Evolutionary conservation across 2,113 vertebrate genomes (phyloP), one percentile per base, ranked within the genome.

Genomic region (Henicopernis longicauda): DNA sequence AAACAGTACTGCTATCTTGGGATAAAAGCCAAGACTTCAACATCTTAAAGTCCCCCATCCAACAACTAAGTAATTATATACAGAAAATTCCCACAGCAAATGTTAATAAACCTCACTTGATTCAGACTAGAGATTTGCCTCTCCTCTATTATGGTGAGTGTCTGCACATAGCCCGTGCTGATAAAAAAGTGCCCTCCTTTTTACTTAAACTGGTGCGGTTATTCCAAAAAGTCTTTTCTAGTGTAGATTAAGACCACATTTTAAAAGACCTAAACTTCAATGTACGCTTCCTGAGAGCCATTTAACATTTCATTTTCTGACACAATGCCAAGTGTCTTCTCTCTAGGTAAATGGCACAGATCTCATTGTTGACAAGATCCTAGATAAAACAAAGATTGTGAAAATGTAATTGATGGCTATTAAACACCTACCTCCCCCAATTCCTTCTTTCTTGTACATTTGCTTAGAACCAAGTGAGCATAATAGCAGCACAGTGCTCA

Each of bases 401-500:
- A 11, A 81, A 87, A 72, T 2, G 17, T 65, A 83, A 83, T 15
- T 47, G 61, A 85, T 44, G 61, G 34, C 80, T 57, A 1, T 52
- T 71, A 82, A 86, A 16, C n/a, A 81, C n/a, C 38, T 15, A 31
- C 78, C 89, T 89, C 29, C 55, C 62, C 65, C 86, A 83, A 0
- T 4, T 15, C 80, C 86, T 72, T 20, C 63, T 9, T 40, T 45
- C 78, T 54, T 55, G 57, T 58, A 54, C 71, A 70, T 88, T 82
- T 89, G 82, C 67, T 87, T 62, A 80, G 97, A 70, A 82, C 52
- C 74, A 88, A 86, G 87, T 10, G 88, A 92, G 78, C 95, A 90
- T 90, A 97, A 98, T 97, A 96, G 98, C 89, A 97, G 98, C 97
- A 93, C 73, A 20, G 96, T 54, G 97, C 97, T 97, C 95, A 92